Percentiles rank a stretch among this genome's conserved stretches.
phyloP scores from a whole-genome alignment of 2,888 invertebrate species.

The Hyposoter dolosus region DNA sequence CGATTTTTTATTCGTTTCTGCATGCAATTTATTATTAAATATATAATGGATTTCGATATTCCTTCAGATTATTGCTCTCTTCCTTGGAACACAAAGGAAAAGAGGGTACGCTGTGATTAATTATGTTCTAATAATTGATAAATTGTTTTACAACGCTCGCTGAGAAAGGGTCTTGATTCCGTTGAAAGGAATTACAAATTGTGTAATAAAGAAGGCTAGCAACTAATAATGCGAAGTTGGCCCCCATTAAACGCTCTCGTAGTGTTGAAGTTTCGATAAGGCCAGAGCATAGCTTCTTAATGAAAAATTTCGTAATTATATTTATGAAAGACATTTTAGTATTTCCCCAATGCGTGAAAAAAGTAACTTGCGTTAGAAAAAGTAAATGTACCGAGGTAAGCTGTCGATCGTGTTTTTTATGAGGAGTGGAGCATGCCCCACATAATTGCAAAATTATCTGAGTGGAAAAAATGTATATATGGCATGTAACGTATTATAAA shows the following conservation, averaged over 20 bases:
- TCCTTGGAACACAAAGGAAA: neutral
- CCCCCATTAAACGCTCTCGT: neutral
- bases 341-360: neutral
- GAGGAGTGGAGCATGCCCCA: constrained; percentile 60
- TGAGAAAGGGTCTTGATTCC: neutral
- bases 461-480: constrained; percentile 11
- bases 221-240: neutral
- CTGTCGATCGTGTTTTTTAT: constrained; percentile 46
- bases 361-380: constrained; percentile 19
- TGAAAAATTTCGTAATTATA: neutral
- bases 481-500: constrained; percentile 41
- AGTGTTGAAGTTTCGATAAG: neutral
- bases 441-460: constrained; percentile 64
- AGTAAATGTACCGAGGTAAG: constrained; percentile 11
- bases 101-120: neutral
- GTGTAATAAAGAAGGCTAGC: neutral
- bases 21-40: neutral
- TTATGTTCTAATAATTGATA: neutral
- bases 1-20: neutral
- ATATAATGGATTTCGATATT: neutral
- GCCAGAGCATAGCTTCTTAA: neutral
- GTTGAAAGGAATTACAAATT: neutral
- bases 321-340: constrained; percentile 6
- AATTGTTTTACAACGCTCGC: neutral
- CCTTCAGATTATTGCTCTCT: neutral